Conservation (phyloP, 2,888 invertebrate genomes). For the Galerucella calmariensis region DNA sequence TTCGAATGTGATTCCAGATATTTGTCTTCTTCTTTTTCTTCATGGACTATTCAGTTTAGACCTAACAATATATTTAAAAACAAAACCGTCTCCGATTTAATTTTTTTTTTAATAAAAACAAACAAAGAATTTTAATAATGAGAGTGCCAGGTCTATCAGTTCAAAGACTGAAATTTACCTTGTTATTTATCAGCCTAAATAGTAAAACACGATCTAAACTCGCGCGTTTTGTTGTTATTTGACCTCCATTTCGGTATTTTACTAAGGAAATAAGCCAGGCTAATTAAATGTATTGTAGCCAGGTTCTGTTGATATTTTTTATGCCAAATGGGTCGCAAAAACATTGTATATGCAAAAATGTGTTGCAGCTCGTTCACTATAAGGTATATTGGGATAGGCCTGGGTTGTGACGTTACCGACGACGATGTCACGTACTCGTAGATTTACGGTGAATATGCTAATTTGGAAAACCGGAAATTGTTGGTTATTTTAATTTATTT, state of each 20-base stretch:
- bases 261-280: neutral
- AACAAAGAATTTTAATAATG: neutral
- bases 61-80: too few species aligned
- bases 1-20: too few species aligned
- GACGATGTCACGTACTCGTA: conserved; percentile 5
- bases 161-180: neutral
- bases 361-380: neutral
- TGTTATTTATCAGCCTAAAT: neutral
- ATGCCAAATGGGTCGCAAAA: conserved; percentile 15
- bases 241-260: conserved; percentile 12
- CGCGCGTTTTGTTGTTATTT: conserved; percentile 3
- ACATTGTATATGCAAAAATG: neutral
- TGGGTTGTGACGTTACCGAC: conserved; percentile 1
- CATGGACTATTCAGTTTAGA: too few species aligned
- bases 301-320: conserved; percentile 15
- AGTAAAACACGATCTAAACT: neutral
- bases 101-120: too few species aligned
- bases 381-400: conserved; percentile 12
- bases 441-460: conserved; percentile 6
- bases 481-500: neutral
- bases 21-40: too few species aligned
- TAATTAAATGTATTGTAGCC: neutral
- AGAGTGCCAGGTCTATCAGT: neutral
- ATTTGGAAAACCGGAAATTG: conserved; percentile 15
- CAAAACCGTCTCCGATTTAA: too few species aligned